These are phyloP conservation scores for Podarcis raffonei DNA, from an alignment of 2,113 vertebrate species.

Conservation along the genomic window DNA sequence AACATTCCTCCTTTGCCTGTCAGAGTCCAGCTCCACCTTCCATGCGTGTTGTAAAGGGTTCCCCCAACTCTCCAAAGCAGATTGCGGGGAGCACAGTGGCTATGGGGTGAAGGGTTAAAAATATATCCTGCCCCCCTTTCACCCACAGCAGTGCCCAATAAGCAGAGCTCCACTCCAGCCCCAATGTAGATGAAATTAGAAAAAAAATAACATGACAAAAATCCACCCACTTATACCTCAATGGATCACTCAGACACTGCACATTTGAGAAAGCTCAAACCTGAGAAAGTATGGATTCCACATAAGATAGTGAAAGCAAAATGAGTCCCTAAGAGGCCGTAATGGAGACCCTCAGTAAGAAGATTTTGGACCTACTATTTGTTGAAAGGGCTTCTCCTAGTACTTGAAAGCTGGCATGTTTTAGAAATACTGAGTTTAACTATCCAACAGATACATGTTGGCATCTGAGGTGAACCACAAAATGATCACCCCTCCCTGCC, in stretches of 20 bases:
- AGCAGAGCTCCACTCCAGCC: too few relatives aligned
- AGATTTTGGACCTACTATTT: neutral
- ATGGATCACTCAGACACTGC: neutral
- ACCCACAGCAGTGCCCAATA: too few relatives aligned
- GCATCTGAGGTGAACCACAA: too few relatives aligned
- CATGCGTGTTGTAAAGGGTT: too few relatives aligned
- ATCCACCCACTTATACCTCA: neutral
- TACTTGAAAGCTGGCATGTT: neutral
- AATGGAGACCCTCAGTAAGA: neutral
- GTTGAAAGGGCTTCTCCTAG: neutral
- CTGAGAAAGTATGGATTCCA: neutral
- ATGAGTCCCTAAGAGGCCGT: neutral
- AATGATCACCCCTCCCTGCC: too few relatives aligned
- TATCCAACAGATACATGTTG: neutral
- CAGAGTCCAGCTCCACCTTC: too few relatives aligned
- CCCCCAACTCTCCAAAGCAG: too few relatives aligned
- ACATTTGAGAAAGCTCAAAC: neutral
- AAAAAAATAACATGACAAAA: neutral
- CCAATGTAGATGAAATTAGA: neutral
- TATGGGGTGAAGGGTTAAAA: too few relatives aligned
- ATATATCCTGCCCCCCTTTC: neutral
- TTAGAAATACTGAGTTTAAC: neutral
- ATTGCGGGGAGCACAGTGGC: too few relatives aligned
- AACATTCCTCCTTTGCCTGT: neutral
- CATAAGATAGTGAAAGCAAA: neutral